Evolutionary conservation across 2,797 vertebrate species (phyloP).

Genomic region (Eulemur rubriventer): DNA sequence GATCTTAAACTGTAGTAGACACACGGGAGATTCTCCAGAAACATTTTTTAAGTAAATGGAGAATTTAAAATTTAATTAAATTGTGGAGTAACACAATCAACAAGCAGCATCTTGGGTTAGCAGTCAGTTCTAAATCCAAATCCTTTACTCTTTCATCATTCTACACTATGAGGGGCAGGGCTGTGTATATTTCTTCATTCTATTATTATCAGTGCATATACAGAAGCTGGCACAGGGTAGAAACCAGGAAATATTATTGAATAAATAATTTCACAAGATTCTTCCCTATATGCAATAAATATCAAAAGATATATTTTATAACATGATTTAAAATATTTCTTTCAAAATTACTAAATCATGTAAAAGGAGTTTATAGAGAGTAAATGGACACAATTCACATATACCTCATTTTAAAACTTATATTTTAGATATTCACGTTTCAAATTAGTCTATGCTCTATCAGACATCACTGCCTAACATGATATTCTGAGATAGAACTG

Average conservation of each 20-base stretch:
- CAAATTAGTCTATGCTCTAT: not conserved
- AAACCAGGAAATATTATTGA: not conserved
- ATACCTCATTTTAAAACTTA: not conserved
- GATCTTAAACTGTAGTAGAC: not conserved
- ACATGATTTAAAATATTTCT: not conserved
- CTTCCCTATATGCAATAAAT: not conserved
- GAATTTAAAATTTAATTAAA: not conserved
- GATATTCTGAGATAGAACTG: not conserved
- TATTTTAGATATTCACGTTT: not conserved
- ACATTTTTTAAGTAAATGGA: not conserved
- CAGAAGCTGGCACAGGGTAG: not conserved
- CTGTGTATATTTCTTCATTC: not conserved
- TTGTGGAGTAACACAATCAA: not conserved
- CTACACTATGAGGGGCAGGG: accelerated
- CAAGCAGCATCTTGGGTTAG: not conserved
- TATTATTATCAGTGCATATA: not conserved
- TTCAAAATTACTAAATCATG: not conserved
- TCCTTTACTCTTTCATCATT: not conserved
- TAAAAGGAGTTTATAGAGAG: not conserved
- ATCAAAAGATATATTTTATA: not conserved
- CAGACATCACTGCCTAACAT: not conserved
- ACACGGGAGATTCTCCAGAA: not conserved
- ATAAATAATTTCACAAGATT: not conserved
- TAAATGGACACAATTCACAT: not conserved
- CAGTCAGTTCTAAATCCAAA: not conserved